Evolutionary conservation across 2,113 vertebrate species (phyloP).

Genomic region (Tetraodon nigroviridis): DNA sequence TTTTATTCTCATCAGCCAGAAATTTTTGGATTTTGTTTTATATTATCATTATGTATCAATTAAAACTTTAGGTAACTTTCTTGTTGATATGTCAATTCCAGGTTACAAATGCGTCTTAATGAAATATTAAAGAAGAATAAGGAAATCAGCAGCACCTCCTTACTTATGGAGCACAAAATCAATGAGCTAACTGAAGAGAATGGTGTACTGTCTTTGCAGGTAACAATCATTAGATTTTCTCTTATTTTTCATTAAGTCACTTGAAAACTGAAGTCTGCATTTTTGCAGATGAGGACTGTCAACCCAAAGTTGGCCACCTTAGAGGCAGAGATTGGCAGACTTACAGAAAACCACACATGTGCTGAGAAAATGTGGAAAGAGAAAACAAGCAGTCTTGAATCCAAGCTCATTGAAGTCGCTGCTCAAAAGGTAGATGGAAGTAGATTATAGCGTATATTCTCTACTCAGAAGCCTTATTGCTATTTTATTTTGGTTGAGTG

Average conservation of each 20-base stretch:
- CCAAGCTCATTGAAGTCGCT: constrained; percentile 71
- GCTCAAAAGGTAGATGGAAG: constrained; percentile 78
- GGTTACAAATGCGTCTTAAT: constrained; percentile 78
- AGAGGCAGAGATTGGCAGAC: constrained; percentile 75
- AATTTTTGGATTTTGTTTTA: neutral
- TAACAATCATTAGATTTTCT: constrained; percentile 30
- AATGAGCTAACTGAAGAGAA: constrained; percentile 84
- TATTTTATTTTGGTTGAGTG: neutral
- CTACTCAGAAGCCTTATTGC: neutral
- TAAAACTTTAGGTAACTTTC: neutral
- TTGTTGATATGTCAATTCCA: constrained; percentile 26
- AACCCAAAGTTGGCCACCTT: constrained; percentile 74
- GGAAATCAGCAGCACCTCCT: constrained; percentile 78
- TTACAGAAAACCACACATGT: constrained; percentile 73
- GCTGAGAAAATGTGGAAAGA: constrained; percentile 67
- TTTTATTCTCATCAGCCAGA: neutral
- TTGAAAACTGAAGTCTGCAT: neutral
- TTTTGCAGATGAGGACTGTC: constrained; percentile 76
- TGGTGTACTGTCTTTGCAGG: constrained; percentile 84
- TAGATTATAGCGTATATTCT: neutral
- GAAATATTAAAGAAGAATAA: constrained; percentile 83
- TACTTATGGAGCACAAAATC: constrained; percentile 85
- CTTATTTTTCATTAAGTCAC: neutral
- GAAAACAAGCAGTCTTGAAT: constrained; percentile 69
- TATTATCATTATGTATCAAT: no score